These are phyloP conservation scores for human (Homo sapiens) DNA, from an alignment of 2,113 vertebrate species.

Conservation along the genomic window GRCh38 chr2:144903501-144904000, in stretches of 20 bases:
- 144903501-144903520: too few relatives aligned
- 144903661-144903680: background rate
- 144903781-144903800: background rate
- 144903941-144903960: background rate
- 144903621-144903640: background rate
- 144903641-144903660: background rate
- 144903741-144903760: background rate
- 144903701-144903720: too few relatives aligned
- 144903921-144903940: background rate
- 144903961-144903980: background rate
- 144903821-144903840: background rate
- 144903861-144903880: background rate
- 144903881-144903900: background rate
- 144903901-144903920: background rate
- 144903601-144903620: background rate
- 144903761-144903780: background rate
- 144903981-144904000: background rate
- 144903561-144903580: too few relatives aligned
- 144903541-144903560: too few relatives aligned
- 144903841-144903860: background rate
- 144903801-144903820: background rate
- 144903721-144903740: background rate
- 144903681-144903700: background rate
- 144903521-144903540: too few relatives aligned
- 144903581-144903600: too few relatives aligned